phyloP scores from a whole-genome alignment of 2,797 vertebrate genomes.

The Coilia nasus region DNA sequence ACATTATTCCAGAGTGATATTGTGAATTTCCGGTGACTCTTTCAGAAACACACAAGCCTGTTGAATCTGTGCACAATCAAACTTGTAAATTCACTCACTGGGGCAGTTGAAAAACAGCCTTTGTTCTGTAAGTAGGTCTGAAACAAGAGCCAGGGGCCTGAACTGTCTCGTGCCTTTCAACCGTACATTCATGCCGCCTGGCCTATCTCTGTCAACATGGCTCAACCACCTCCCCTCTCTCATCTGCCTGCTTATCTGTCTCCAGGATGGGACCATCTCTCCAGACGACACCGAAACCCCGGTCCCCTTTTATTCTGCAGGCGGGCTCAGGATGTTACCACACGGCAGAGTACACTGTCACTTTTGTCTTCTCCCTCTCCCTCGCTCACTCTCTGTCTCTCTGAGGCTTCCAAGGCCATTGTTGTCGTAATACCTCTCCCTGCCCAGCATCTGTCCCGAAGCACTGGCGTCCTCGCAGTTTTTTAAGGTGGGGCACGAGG shows the following conservation, averaged over 20 bases:
- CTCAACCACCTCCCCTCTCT: conserved; percentile 1
- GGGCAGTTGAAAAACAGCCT: not conserved
- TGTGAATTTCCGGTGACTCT: not conserved
- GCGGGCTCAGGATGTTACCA: conserved; percentile 51
- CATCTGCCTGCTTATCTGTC: conserved; percentile 21
- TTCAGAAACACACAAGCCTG: not conserved
- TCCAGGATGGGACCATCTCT: conserved; percentile 4
- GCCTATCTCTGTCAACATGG: not conserved
- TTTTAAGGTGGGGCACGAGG: conserved; percentile 46
- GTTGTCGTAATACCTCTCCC: conserved; percentile 46
- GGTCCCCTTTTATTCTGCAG: conserved; percentile 46
- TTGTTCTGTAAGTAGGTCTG: not conserved
- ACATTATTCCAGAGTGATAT: not conserved
- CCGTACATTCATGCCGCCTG: not conserved
- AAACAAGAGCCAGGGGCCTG: not conserved
- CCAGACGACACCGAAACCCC: conserved; percentile 42
- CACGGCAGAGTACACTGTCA: conserved; percentile 43
- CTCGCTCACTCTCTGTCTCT: conserved; percentile 40
- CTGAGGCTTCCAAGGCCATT: conserved; percentile 42
- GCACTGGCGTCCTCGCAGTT: conserved; percentile 25
- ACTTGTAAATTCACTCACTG: not conserved
- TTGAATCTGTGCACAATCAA: not conserved
- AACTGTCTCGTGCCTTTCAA: not conserved
- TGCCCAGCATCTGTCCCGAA: conserved; percentile 46
- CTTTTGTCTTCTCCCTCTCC: conserved; percentile 35